Base-by-base conservation (phyloP, 2,113 vertebrate genomes). In the Helogale parvula region DNA sequence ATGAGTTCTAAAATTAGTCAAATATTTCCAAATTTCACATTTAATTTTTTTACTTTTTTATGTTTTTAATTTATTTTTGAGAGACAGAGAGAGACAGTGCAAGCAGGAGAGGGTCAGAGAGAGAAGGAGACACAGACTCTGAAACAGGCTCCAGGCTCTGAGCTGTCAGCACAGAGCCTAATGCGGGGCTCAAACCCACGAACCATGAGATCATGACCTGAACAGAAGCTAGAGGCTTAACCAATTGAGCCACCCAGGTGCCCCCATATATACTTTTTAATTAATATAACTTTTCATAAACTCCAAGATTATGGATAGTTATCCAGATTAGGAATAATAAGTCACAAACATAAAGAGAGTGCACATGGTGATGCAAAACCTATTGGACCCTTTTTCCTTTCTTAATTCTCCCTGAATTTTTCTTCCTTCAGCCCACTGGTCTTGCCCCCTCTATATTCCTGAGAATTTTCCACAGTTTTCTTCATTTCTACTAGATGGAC, bases 391-490 rank as follows among this genome's bases (percentile, higher is more conserved):
- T 83, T 83, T 77, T 57, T 33, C 8, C 33, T 50, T 38, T 33
- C 27, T 19, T 9, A 41, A 15, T 79, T 81, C 13, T 47, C 47
- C 4, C 7, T 35, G 4, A 23, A 2, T 69, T 54, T 2, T 17
- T 72, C 4, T 29, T 3, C 8, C 29, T 35, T 94, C n/a, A 35
- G 14, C 23, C 2, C 41, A 35, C 14, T 57, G 7, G 4, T 0
- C 5, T 50, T 68, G 1, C 16, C 8, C 0, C 0, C 4, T 52
- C 2, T 74, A 23, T 60, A 3, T 88, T 5, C 15, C 10, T 33
- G 3, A 66, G 13, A 1, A 77, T n/a, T 77, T 17, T n/a, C 15
- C 5, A 35, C 7, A 5, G 41, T 82, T 69, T 87, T 13, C 35
- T 84, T 11, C 31, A 35, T 3, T 92, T 2, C 14, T 72, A 52